Evolutionary conservation across 2,797 vertebrate species (phyloP).

Genomic region (Coregonus ussuriensis): DNA sequence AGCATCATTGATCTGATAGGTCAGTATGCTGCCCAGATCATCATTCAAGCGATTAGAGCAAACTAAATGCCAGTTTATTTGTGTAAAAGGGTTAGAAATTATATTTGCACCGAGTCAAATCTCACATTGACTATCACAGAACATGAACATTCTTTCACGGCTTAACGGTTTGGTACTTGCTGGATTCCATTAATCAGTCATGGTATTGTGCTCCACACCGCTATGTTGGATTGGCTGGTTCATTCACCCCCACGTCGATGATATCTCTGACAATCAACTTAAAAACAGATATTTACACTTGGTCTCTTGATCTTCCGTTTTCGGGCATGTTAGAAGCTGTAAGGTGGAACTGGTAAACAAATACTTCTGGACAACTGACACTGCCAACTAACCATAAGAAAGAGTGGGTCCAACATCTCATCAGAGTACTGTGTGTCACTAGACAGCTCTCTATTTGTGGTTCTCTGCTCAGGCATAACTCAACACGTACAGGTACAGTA

Average conservation of each 20-base stretch:
- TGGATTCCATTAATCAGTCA: background rate
- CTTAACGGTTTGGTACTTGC: constrained; percentile 9
- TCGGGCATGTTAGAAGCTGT: background rate
- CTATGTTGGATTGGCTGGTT: background rate
- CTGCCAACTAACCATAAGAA: background rate
- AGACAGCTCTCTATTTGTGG: background rate
- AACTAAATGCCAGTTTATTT: background rate
- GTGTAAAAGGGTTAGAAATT: background rate
- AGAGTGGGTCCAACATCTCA: background rate
- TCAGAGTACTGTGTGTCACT: background rate
- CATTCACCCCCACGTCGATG: background rate
- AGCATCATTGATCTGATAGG: background rate
- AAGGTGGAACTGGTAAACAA: background rate
- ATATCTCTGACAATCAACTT: background rate
- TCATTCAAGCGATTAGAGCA: background rate
- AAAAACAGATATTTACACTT: background rate
- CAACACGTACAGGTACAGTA: background rate
- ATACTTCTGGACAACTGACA: background rate
- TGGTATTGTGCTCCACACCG: background rate
- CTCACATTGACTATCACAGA: background rate
- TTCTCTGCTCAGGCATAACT: background rate
- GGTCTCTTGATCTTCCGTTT: background rate
- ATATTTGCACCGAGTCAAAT: background rate
- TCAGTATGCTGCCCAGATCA: background rate
- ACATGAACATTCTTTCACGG: constrained; percentile 11